Evolutionary conservation across 2,797 vertebrate genomes (phyloP).

Genomic region (Macropodus opercularis): DNA sequence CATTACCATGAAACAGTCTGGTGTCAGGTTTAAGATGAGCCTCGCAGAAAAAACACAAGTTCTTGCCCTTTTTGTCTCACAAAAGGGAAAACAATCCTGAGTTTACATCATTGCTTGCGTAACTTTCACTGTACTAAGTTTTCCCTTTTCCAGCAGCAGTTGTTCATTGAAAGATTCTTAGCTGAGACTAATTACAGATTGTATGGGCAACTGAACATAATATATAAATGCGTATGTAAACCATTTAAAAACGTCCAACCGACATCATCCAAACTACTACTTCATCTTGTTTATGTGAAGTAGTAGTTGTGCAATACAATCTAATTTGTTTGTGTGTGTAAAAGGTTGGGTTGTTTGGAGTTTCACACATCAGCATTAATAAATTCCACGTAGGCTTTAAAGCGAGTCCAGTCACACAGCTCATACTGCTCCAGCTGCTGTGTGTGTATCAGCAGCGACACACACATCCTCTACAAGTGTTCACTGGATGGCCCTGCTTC

Average conservation of each 20-base stretch:
- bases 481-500: constrained; percentile 61
- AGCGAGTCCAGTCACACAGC: constrained; percentile 7
- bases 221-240: no score
- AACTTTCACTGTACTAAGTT: background rate
- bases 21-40: constrained; percentile 30
- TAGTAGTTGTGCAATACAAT: no score
- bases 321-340: no score
- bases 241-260: no score
- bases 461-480: constrained; percentile 64
- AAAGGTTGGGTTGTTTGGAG: no score
- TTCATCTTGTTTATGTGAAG: no score
- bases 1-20: constrained; percentile 15
- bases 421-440: background rate
- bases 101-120: background rate
- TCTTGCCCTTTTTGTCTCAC: constrained; percentile 3
- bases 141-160: background rate
- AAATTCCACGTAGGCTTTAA: constrained; percentile 28
- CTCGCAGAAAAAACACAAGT: background rate
- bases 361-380: constrained; percentile 10
- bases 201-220: no score
- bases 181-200: no score
- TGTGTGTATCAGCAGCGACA: constrained; percentile 39
- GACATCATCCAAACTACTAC: no score
- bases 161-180: background rate
- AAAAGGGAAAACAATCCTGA: background rate